Base-by-base conservation (phyloP, 2,113 vertebrate species). In the Pygoscelis adeliae region DNA sequence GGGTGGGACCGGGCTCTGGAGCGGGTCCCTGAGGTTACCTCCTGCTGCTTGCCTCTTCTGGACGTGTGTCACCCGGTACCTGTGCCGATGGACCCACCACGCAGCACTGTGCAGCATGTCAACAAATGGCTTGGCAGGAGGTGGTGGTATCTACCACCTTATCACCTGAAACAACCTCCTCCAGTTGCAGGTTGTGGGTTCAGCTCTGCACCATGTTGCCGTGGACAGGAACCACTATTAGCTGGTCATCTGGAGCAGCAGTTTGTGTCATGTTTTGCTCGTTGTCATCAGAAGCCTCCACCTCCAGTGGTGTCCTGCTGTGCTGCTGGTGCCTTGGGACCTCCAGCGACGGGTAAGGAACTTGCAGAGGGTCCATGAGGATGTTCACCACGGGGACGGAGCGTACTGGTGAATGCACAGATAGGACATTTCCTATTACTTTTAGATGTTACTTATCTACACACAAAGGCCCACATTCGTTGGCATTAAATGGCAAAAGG, bases 61-160 rank as follows among this genome's bases (percentile, higher is more conserved):
- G 53, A 50, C 4, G 2, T 19, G 29, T 11, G 52, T 2, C 62
- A 50, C 44, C 29, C 1, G 0, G 25, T 4, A 10, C 42, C 9
- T 6, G 29, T 2, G 7, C 22, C 2, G 4, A 49, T 1, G 2
- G 58, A 79, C 22, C 15, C 40, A 27, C 47, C 23, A 3, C 9
- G 0, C 36, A 42, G 67, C 55, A 3, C 63, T 36, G 13, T 12
- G 34, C 49, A 29, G 44, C 62, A 47, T 8, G 47, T 21, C 62
- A 13, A 10, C 14, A 23, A 15, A 4, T 3, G 27, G 14, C 34
- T 5, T 9, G 49, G 15, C 44, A 34, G 78, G 42, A 46, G 22
- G 16, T 1, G 21, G 25, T 4, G 73, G 15, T 14, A 11, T 6
- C 44, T 34, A 7, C 49, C n/a, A 12, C 25, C 63, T 26, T 3